These are phyloP conservation scores for Meiosimyza platycephala DNA, from an alignment of 2,888 invertebrate species.

Conservation along the genomic window DNA sequence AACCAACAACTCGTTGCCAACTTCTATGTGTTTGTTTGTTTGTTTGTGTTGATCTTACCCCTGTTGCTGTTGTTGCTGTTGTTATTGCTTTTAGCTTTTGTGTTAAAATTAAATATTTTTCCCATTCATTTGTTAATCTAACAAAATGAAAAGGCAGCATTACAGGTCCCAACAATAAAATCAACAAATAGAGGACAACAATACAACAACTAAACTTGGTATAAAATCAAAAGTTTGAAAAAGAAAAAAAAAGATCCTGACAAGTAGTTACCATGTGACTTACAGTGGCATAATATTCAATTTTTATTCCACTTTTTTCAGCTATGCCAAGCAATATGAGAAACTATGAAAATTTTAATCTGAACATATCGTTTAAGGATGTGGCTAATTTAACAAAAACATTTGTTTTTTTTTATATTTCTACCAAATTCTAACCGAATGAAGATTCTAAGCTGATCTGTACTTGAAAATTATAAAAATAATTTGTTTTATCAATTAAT, in stretches of 20 bases:
- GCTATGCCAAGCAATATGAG: too few relatives aligned
- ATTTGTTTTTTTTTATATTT: too few relatives aligned
- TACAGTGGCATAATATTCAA: background rate
- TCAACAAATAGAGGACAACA: background rate
- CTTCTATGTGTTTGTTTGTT: background rate
- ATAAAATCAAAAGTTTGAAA: background rate
- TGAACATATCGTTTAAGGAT: too few relatives aligned
- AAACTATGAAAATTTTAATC: too few relatives aligned
- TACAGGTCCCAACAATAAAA: background rate
- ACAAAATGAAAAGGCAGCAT: constrained; percentile 12
- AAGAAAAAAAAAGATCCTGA: background rate
- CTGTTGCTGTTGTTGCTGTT: constrained; percentile 12
- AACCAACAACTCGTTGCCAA: constrained; percentile 21
- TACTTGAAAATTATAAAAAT: too few relatives aligned
- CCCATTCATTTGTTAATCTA: constrained; percentile 35
- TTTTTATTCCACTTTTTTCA: too few relatives aligned
- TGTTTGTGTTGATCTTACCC: background rate
- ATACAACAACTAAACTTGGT: background rate
- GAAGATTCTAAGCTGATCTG: too few relatives aligned
- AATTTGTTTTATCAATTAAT: too few relatives aligned
- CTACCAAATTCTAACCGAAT: too few relatives aligned
- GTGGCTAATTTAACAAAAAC: too few relatives aligned
- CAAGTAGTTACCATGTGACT: too few relatives aligned
- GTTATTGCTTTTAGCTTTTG: constrained; percentile 21
- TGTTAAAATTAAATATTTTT: constrained; percentile 35